Base-by-base conservation (phyloP, 2,888 invertebrate genomes). In the Pegoplata infirma region DNA sequence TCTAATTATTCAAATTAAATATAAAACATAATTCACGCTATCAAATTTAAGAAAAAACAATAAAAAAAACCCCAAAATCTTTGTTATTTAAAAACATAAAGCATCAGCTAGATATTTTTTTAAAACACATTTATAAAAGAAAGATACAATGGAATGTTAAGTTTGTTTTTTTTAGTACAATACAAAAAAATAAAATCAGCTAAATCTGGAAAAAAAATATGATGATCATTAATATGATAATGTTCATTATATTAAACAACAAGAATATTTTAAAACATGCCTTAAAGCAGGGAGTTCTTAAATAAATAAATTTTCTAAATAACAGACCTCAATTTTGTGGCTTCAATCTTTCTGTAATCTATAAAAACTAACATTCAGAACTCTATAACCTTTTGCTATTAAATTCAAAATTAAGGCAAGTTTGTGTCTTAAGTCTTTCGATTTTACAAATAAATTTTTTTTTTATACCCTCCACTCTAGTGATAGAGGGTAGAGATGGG, bases 151-250 rank as follows among this genome's bases (percentile, higher is more conserved):
- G 72, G 77, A 77, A 77, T 77, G 67, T 67, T 63, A 56, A 77
- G 68, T 77, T 72, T 72, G 61, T 75, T 61, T 68, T 75, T 61
- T n/a, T n/a, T n/a, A n/a, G n/a, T n/a, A n/a, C n/a, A n/a, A n/a
- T n/a, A 75, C 46, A 61, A 68, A 55, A 40, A 16, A 49, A 64
- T n/a, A 32, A 32, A 8, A 51, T 28, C 36, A 47, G 36, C 55
- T 46, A 61, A 67, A n/a, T n/a, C n/a, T n/a, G n/a, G n/a, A n/a
- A n/a, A n/a, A n/a, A n/a, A n/a, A n/a, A n/a, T n/a, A 59, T 32
- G 32, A 40, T 64, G 63, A 66, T 66, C 46, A 64, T 73, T 47
- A 64, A 64, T 47, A 44, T 53, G 47, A 74, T 74, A 67, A 67
- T 67, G 51, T 67, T 74, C 55, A 25, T 71, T 63, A 36, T 44